phyloP scores from a whole-genome alignment of 2,113 vertebrate species.

The Oreotrochilus melanogaster region DNA sequence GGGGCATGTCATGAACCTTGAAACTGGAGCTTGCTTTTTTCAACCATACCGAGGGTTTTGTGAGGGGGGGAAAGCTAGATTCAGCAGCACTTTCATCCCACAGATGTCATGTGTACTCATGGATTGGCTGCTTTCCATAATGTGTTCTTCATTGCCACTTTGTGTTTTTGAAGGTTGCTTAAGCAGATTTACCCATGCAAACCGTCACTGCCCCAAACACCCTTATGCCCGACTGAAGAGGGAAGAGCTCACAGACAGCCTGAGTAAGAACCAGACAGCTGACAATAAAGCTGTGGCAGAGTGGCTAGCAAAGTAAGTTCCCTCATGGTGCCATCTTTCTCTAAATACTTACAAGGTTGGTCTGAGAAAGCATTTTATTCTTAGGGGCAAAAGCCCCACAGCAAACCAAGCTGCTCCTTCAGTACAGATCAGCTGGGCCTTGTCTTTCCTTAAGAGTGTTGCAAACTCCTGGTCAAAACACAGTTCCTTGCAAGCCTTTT shows the following conservation, averaged over 20 bases:
- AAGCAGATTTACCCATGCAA: slow-evolving; percentile 96
- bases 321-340: neutral
- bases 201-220: slow-evolving; percentile 96
- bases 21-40: neutral
- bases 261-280: slow-evolving; percentile 85
- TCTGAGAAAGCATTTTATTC: neutral
- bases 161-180: slow-evolving; percentile 85
- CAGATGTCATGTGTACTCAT: neutral
- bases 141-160: neutral
- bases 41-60: neutral
- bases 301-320: slow-evolving; percentile 94
- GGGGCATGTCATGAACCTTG: fast-evolving
- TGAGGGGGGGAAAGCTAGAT: neutral
- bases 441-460: neutral
- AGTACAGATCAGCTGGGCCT: neutral
- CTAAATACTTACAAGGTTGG: neutral
- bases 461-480: neutral
- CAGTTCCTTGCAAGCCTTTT: neutral
- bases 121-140: neutral
- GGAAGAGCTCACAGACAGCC: slow-evolving; percentile 86
- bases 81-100: neutral
- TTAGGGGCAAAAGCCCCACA: fast-evolving
- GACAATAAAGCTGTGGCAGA: slow-evolving; percentile 96
- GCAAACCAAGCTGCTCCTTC: neutral
- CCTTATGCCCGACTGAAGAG: slow-evolving; percentile 94